These are phyloP conservation scores for Spea hammondii DNA, from an alignment of 2,797 vertebrate species.

Conservation along the genomic window DNA sequence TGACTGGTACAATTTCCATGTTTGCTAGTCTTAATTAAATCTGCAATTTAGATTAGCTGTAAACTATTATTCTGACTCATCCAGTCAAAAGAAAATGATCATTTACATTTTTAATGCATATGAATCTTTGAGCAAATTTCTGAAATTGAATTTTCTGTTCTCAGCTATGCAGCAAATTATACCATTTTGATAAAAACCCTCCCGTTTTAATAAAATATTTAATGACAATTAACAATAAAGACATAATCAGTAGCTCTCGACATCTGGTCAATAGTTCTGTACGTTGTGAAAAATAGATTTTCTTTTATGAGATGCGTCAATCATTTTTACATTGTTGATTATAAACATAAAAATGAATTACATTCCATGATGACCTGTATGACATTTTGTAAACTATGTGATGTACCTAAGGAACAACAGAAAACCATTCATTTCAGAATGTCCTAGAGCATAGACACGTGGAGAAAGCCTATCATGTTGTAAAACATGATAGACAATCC, in stretches of 20 bases:
- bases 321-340: no score
- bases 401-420: no score
- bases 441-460: no score
- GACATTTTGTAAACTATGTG: no score
- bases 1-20: not conserved
- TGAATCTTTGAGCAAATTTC: constrained; percentile 12
- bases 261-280: constrained; percentile 25
- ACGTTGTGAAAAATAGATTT: constrained; percentile 13
- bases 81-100: constrained; percentile 21
- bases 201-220: not conserved
- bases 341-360: no score
- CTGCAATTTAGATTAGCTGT: constrained; percentile 23
- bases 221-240: constrained; percentile 23
- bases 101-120: constrained; percentile 26
- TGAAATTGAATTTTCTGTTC: constrained; percentile 22
- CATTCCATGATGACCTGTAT: no score
- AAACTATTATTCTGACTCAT: constrained; percentile 18
- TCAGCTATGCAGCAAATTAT: constrained; percentile 23
- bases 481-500: no score
- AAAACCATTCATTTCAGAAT: no score
- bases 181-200: constrained; percentile 7
- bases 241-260: constrained; percentile 1
- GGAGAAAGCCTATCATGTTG: no score
- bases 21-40: constrained; percentile 5
- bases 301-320: not conserved